Evolutionary conservation across 1,140 invertebrate species (phyloP), one percentile per base, ranked within the genome.

Genomic region (Rhynchophorus ferrugineus): DNA sequence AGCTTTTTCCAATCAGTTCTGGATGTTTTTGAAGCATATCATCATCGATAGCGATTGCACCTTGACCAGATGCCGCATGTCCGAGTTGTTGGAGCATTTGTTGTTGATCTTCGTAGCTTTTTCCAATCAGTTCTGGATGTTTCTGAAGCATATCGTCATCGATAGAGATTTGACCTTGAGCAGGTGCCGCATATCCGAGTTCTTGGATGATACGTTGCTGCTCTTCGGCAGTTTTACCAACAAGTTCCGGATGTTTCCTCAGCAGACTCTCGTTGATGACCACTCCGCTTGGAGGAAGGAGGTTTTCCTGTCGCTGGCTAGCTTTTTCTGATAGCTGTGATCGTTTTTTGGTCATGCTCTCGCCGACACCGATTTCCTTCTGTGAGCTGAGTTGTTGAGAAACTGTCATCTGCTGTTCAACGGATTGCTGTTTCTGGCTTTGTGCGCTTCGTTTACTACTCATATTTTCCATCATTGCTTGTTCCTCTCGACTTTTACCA

Each of bases 201-300:
- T 39, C 13, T 22, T n/a, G 18, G 22, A 48, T 24, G 14, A 51
- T 44, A 3, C 20, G 35, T 35, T 49, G 38, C 19, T 49, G 48
- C 14, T 49, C 21, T 11, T 8, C 7, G 5, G n/a, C 9, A 1
- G 21, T 33, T 43, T 49, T 49, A n/a, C 24, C 48, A 21, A 34
- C 21, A 9, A 49, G 19, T 49, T 49, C 48, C 5, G 38, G 48
- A 19, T 49, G 48, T 22, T 42, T 41, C 5, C 6, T 16, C 14
- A 29, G 3, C 14, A n/a, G 36, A 7, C 13, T 13, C 13, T 37
- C 36, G 13, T 37, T n/a, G n/a, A n/a, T n/a, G n/a, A n/a, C n/a
- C n/a, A n/a, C n/a, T n/a, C n/a, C n/a, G n/a, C n/a, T n/a, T n/a
- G n/a, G n/a, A n/a, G n/a, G n/a, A n/a, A n/a, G n/a, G n/a, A n/a